Base-by-base conservation (phyloP, 2,797 vertebrate species). In the Schizopygopsis malacanthus region DNA sequence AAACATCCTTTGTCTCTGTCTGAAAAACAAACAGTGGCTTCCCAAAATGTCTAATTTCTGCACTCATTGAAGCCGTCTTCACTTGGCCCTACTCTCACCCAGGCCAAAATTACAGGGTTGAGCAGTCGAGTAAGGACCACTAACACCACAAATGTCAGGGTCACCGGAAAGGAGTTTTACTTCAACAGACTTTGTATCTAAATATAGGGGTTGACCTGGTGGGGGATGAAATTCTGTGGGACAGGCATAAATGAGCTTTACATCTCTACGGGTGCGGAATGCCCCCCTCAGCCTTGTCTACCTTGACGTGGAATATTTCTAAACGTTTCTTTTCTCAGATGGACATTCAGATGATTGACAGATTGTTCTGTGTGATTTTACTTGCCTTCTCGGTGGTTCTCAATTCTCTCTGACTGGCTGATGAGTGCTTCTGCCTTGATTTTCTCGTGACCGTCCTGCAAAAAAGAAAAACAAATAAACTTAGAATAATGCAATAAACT, bases 81-180 rank as follows among this genome's bases (percentile, higher is more conserved):
- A 15, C 47, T 82, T 82, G 80, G 90, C 91, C 90, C 77, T 7
- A 16, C 63, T 85, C 91, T 92, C 77, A 91, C 91, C 90, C 89
- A 28, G 88, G 69, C 88, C 89, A 89, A 92, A 95, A 95, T 93
- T 93, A 92, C 91, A 90, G 86, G 88, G 91, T 87, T 61, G 75
- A 87, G 80, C 56, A 89, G 85, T 83, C 86, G 86, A 86, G 84
- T 71, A 63, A 83, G 73, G 86, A 83, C 71, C 15, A 81, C 89
- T 81, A 81, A 89, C 89, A 90, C 67, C 81, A 91, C 88, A 89
- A 90, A 89, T 93, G 93, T 93, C 72, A 90, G 63, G 54, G 67
- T 89, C 90, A 88, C 45, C 81, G 78, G 75, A 85, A 80, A 81
- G 39, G 39, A 25, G 87, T 79, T 79, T 73, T 73, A 82, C 82